Evolutionary conservation across 2,888 invertebrate genomes (phyloP).

Genomic region (Stramonita haemastoma): DNA sequence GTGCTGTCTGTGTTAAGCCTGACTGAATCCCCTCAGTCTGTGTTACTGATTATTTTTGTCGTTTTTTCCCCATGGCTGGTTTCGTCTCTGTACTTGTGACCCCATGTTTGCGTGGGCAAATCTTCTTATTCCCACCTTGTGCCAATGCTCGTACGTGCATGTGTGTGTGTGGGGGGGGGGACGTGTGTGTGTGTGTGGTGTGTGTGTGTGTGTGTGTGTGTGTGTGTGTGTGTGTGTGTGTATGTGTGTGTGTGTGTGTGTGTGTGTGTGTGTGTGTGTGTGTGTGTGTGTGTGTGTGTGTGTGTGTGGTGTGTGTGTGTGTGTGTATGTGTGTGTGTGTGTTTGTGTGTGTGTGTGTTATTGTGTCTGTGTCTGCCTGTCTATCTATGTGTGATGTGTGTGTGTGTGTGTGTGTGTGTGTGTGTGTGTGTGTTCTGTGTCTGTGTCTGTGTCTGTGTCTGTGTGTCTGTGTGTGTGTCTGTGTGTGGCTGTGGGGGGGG

Average conservation of each 20-base stretch:
- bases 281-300: background rate
- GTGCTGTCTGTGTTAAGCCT: too few relatives aligned
- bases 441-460: background rate
- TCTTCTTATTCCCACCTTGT: background rate
- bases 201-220: background rate
- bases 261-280: background rate
- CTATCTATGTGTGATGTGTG: too few relatives aligned
- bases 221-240: too few relatives aligned
- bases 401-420: background rate
- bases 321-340: background rate
- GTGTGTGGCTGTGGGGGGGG: too few relatives aligned
- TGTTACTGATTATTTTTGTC: too few relatives aligned
- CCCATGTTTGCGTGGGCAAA: background rate
- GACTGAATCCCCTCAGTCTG: too few relatives aligned
- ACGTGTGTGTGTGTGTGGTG: background rate
- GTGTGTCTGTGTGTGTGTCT: background rate
- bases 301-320: too few relatives aligned
- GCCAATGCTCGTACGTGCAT: background rate
- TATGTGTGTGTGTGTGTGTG: background rate
- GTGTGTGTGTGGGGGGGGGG: background rate
- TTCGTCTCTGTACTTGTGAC: too few relatives aligned
- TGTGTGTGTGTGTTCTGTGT: background rate
- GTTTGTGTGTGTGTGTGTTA: background rate
- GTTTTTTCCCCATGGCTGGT: too few relatives aligned
- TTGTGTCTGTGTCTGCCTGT: too few relatives aligned